These are phyloP conservation scores for Dynastes maya DNA, from an alignment of 2,888 invertebrate genomes.

Conservation along the genomic window DNA sequence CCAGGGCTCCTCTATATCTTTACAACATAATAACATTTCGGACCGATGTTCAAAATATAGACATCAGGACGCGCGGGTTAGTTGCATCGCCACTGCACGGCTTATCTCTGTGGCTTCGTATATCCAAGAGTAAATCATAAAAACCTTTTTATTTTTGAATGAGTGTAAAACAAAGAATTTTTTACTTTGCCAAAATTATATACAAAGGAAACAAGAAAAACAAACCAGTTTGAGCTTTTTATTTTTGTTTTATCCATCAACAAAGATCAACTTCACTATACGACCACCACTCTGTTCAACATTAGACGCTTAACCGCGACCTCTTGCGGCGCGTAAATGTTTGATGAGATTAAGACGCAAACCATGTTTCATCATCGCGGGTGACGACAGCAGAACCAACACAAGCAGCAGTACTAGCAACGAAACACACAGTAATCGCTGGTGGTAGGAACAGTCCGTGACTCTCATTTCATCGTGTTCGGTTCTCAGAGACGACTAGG, in stretches of 20 bases:
- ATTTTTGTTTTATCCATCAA: background rate
- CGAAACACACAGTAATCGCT: background rate
- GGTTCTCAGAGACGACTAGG: background rate
- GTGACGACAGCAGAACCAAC: background rate
- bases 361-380: slow-evolving; percentile 69
- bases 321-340: slow-evolving; percentile 64
- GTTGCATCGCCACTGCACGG: too few species aligned
- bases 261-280: slow-evolving; percentile 27
- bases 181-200: too few species aligned
- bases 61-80: too few species aligned
- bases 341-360: slow-evolving; percentile 71
- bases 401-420: background rate
- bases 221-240: too few species aligned
- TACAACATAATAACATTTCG: too few species aligned
- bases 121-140: too few species aligned
- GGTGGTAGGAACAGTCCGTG: slow-evolving; percentile 5
- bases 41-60: too few species aligned
- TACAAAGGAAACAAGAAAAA: too few species aligned
- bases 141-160: too few species aligned
- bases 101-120: too few species aligned
- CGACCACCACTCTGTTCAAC: slow-evolving; percentile 59
- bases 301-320: slow-evolving; percentile 59
- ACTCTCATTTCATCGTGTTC: background rate
- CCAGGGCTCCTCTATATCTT: too few species aligned
- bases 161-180: too few species aligned